Base-by-base conservation (phyloP, 92 coral and sea anemone genomes). In the Siderastrea radians region DNA sequence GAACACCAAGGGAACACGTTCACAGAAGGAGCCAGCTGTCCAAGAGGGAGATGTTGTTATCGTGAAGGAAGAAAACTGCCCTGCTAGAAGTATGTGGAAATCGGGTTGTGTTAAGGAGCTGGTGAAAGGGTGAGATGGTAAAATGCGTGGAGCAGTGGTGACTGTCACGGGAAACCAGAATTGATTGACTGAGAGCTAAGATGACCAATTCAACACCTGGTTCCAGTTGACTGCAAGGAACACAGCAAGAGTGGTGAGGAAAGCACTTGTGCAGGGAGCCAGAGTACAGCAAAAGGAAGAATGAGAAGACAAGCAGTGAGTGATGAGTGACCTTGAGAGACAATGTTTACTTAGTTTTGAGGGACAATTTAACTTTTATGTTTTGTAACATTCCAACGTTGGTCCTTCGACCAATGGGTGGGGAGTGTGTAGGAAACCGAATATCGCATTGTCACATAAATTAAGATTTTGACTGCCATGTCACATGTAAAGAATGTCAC, bases 161-260 rank as follows among this genome's bases (percentile, higher is more conserved):
- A 54, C 63, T 44, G 66, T 58, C 10, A 48, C 38, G 2, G 80
- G 66, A 19, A 53, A 75, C 49, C 47, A 54, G 80, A 75, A 38
- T 13, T 48, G 64, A n/a, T 58, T 87, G 60, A 79, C 66, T 26
- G 69, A 72, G 64, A 72, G 64, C 64, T 87, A 3, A 71, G 86
- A 49, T 15, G 65, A 46, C 63, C 82, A 53, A 12, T 87, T 53
- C 55, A 78, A 80, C 68, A 84, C 49, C 47, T 77, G 58, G 69
- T 79, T 79, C 71, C 68, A 48, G 77, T 87, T 26, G 91, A 80
- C 15, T 83, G 81, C n/a, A 62, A 26, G 3, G n/a, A 68, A 2
- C 5, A 14, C 51, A n/a, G 5, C 14, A 6, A 63, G 68, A 63
- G 0, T 15, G 43, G 6, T 4, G 43, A 15, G 14, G 68, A 63